Conservation (phyloP, 2,113 vertebrate species). For the Austrofundulus limnaeus region DNA sequence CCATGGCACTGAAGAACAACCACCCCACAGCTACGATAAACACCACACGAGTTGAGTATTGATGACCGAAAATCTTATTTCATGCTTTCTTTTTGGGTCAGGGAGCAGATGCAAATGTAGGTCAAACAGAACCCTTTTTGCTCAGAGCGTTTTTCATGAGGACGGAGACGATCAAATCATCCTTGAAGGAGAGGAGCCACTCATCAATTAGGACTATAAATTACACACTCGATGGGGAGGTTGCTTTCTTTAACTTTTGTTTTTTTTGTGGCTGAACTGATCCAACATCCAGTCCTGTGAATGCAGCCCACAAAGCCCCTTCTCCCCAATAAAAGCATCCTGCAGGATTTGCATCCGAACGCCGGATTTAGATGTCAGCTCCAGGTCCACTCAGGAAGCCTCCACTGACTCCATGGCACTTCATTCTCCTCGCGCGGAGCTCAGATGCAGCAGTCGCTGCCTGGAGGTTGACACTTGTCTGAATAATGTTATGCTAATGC, state of each 20-base stretch:
- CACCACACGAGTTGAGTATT: slow-evolving; percentile 50
- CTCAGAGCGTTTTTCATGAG: slow-evolving; percentile 59
- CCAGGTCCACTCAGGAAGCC: slow-evolving; percentile 36
- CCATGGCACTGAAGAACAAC: slow-evolving; percentile 26
- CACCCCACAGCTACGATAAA: slow-evolving; percentile 34
- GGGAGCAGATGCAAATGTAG: slow-evolving; percentile 79
- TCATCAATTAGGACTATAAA: slow-evolving; percentile 57
- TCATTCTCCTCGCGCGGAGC: slow-evolving; percentile 61
- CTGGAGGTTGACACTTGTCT: slow-evolving; percentile 74
- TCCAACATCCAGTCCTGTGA: slow-evolving; percentile 18
- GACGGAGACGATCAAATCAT: slow-evolving; percentile 44
- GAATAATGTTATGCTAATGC: slow-evolving; percentile 82
- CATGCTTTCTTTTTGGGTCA: slow-evolving; percentile 73
- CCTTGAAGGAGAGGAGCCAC: slow-evolving; percentile 28
- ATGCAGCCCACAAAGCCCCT: slow-evolving; percentile 20
- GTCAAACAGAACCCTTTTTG: slow-evolving; percentile 74
- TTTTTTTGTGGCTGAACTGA: slow-evolving; percentile 65
- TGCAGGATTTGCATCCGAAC: background rate
- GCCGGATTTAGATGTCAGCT: slow-evolving; percentile 30
- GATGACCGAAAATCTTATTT: slow-evolving; percentile 62
- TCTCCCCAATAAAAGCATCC: slow-evolving; percentile 31
- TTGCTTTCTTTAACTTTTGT: slow-evolving; percentile 49
- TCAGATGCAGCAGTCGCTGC: slow-evolving; percentile 60
- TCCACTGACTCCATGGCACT: slow-evolving; percentile 48
- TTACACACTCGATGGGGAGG: slow-evolving; percentile 54